These are phyloP conservation scores for Sebastes kiyomatsui DNA, from an alignment of 2,797 vertebrate genomes.

Conservation along the genomic window DNA sequence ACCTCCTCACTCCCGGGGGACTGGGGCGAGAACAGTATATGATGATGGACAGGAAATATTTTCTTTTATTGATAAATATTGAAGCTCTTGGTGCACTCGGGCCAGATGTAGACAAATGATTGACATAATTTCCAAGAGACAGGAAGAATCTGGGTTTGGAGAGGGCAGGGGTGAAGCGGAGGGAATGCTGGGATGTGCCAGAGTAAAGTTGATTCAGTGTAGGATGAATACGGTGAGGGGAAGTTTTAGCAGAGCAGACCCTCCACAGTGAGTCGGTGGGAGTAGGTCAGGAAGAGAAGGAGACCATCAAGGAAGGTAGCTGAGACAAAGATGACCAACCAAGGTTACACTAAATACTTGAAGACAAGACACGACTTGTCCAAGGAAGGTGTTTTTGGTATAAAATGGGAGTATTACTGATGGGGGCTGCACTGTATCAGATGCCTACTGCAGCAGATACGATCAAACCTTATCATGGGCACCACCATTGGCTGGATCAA, in stretches of 20 bases:
- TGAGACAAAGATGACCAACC: background rate
- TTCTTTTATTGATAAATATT: constrained; percentile 66
- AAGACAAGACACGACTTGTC: constrained; percentile 22
- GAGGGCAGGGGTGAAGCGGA: constrained; percentile 58
- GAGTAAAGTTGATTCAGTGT: constrained; percentile 77
- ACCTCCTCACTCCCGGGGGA: constrained; percentile 26
- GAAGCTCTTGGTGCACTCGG: constrained; percentile 38
- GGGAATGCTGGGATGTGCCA: constrained; percentile 65
- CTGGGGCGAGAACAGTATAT: constrained; percentile 49
- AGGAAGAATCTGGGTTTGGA: constrained; percentile 59
- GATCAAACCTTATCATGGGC: background rate
- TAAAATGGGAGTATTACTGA: background rate
- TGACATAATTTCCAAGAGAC: constrained; percentile 70
- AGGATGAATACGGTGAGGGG: constrained; percentile 52
- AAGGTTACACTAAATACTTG: constrained; percentile 22
- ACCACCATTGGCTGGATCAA: background rate
- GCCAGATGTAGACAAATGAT: constrained; percentile 59
- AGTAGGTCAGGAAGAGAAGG: background rate
- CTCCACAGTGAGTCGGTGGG: constrained; percentile 48
- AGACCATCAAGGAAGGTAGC: constrained; percentile 4
- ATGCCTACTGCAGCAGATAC: background rate
- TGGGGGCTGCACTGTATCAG: background rate
- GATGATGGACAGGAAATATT: constrained; percentile 71
- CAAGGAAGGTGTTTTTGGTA: background rate
- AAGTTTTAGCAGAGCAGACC: constrained; percentile 38